Evolutionary conservation across 2,113 vertebrate genomes (phyloP), one percentile per base, ranked within the genome.

Genomic region (Alces alces): DNA sequence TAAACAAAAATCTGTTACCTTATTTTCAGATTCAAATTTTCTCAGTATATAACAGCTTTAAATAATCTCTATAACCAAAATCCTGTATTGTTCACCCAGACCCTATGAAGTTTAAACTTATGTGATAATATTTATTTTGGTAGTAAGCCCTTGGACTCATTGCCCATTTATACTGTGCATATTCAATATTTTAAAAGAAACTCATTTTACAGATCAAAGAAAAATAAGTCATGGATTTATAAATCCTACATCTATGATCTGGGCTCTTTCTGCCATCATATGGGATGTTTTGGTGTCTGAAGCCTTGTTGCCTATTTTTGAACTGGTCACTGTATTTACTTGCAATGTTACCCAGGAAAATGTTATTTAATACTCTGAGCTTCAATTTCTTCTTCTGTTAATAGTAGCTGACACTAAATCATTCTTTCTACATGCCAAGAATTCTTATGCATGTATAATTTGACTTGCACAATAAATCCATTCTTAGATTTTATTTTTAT

Each of bases 361-460:
- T 86, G 21, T 73, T 92, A 43, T 27, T 93, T 60, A 92, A 50
- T n/a, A 66, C 45, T 80, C 58, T 94, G 39, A 96, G 16, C 47
- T 89, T 88, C 19, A 45, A 54, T 83, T 93, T 93, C 52, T 21
- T 89, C 60, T 95, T 85, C 52, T 86, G 19, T 57, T 70, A 89
- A 79, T 55, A 50, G 21, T 61, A 95, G 78, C 78, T 89, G 45
- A 92, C 45, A 61, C 43, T 89, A 89, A 70, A 55, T 73, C 36
- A 7, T 88, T 89, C 23, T 73, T 93, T 52, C 17, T 54, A 30
- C 89, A 36, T 55, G 10, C 50, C n/a, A 93, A 86, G 5, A 96
- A 95, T 96, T 87, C 8, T 93, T 86, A 76, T 61, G 36, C 55
- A 86, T 96, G 10, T 28, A 64, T 92, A 94, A 96, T 92, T 87